Conservation (phyloP, 2,113 vertebrate genomes). For the Tetraodon nigroviridis region DNA sequence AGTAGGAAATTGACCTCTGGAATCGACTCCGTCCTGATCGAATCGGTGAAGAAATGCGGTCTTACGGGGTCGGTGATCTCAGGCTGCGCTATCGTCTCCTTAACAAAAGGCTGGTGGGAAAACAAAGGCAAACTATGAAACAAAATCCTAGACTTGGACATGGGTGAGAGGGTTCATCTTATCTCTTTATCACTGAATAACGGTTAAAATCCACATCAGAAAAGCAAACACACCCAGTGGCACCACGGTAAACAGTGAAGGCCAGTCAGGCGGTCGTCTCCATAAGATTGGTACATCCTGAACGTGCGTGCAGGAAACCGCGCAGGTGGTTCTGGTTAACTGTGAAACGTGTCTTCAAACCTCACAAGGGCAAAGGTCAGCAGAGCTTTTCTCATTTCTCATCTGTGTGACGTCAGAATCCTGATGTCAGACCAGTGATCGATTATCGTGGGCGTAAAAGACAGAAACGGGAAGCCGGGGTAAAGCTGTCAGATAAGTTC, state of each 20-base stretch:
- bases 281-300: not conserved
- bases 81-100: not conserved
- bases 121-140: not conserved
- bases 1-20: constrained; percentile 55
- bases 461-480: too few relatives aligned
- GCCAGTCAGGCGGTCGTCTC: constrained; percentile 5
- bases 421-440: too few relatives aligned
- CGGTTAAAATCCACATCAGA: constrained; percentile 35
- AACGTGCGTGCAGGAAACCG: not conserved
- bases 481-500: not conserved
- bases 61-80: too few relatives aligned
- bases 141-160: not conserved
- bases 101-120: not conserved
- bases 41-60: constrained; percentile 10
- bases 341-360: too few relatives aligned
- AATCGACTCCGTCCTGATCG: constrained; percentile 27
- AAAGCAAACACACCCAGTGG: constrained; percentile 37
- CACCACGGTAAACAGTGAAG: constrained; percentile 43
- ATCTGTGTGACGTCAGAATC: too few relatives aligned
- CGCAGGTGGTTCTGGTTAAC: too few relatives aligned
- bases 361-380: too few relatives aligned
- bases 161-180: constrained; percentile 35
- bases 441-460: too few relatives aligned
- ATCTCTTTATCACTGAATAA: constrained; percentile 34
- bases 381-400: not conserved